Base-by-base conservation (phyloP, 2,888 invertebrate genomes). In the Geophilus truncorum region DNA sequence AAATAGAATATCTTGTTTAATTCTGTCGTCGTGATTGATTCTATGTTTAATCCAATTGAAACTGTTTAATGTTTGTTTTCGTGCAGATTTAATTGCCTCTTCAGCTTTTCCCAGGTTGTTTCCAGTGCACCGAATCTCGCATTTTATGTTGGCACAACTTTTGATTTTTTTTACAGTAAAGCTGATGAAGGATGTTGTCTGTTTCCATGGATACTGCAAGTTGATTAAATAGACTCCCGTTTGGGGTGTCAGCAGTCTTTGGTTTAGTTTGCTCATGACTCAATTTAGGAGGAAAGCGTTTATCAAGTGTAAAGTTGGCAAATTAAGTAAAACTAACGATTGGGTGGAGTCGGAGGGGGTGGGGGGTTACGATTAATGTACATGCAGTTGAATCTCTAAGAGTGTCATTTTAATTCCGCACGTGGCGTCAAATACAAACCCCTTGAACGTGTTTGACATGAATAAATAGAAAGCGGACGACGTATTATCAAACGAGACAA, bases 251-350 rank as follows among this genome's bases (percentile, higher is more conserved):
- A 70, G 70, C 70, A 70, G 70, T 70, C 25, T 70, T 62, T 70
- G 70, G 70, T 70, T 28, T 70, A 25, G 70, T 70, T 70, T 70
- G 70, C 70, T 70, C 70, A 70, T 15, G 70, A 70, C 28, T 28
- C 70, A 70, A 70, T 70, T 70, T 70, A 70, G 70, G 10, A 25
- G 70, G 70, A 28, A 70, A 70, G 28, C 70, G 70, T 70, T 70
- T 70, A 70, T 70, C 70, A 70, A 70, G 70, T 70, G 70, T 70
- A 70, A 70, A 70, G 70, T 70, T 70, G 70, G 70, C 62, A 62
- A 62, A 62, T 62, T 62, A 62, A 62, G 62, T 70, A 70, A 70
- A 70, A 70, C 70, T 70, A 70, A 70, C 70, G 70, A 51, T 18
- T 51, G 51, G 51, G n/a, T n/a, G n/a, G n/a, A n/a, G n/a, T n/a